Base-by-base conservation (phyloP, 1,140 invertebrate species). In the Heterodera schachtii region DNA sequence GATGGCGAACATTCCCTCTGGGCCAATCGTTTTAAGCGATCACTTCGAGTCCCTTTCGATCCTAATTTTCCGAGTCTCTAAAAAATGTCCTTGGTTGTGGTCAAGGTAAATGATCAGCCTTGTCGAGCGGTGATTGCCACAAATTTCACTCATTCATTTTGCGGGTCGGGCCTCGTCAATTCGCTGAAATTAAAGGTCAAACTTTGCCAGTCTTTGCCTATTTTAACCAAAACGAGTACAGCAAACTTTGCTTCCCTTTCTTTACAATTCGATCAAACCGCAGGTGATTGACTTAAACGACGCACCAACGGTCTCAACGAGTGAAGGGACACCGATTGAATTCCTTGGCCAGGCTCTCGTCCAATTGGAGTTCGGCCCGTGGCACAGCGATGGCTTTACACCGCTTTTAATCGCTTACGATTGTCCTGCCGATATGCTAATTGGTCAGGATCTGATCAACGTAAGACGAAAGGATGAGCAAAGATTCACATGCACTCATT, bases 371-470 rank as follows among this genome's bases (percentile, higher is more conserved):
- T n/a, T 78, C 44, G 77, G 77, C 3, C 77, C 77, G 13, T 78
- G 77, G 77, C 66, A 69, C 43, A 78, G 77, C 46, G n/a, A 64
- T n/a, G 77, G 77, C 31, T 69, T 78, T 21, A 47, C 70, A n/a
- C 77, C 77, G 3, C 41, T 78, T 6, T 69, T 78, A 66, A 64
- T 78, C 43, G 52, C 57, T n/a, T 78, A 31, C 47, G 77, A 78
- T 78, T 78, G 77, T 70, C 77, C 77, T 19, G 77, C 77, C 31
- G 77, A 78, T 78, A 46, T 78, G 77, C n/a, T 78, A n/a, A 78
- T 78, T 69, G 77, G 77, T 64, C 66, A 78, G 66, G 77, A 78
- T 69, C 44, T 78, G n/a, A 78, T 78, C 16, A 69, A 46, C 46
- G 77, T 78, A 52, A 69, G 60, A 19, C 8, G 3, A 1, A 52